phyloP scores from a whole-genome alignment of 2,888 invertebrate species.

The Microplitis deprimator region DNA sequence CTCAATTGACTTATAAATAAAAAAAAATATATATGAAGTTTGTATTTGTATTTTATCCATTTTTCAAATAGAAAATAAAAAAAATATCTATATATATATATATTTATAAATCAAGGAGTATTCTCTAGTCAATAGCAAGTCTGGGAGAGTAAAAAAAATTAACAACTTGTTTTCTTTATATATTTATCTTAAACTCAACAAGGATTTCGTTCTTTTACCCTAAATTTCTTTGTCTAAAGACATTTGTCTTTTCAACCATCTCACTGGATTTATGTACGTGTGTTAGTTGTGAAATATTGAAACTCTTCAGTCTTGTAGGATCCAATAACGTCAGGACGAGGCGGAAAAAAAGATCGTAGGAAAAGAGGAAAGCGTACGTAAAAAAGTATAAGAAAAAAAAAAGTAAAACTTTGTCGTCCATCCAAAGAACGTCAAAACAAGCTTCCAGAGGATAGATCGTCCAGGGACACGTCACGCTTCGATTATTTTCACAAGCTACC shows the following conservation, averaged over 20 bases:
- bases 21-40: too few relatives aligned
- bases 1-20: too few relatives aligned
- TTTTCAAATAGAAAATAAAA: neutral
- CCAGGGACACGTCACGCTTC: conserved; percentile 24
- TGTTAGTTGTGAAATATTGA: conserved; percentile 26
- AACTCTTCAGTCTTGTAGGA: neutral
- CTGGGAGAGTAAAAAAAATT: neutral
- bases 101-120: neutral
- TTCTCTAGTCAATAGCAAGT: neutral
- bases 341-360: neutral
- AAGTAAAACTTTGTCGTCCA: conserved; percentile 10
- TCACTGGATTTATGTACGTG: conserved; percentile 11
- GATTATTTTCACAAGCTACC: conserved; percentile 25
- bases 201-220: neutral
- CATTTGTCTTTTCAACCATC: conserved; percentile 10
- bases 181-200: conserved; percentile 1
- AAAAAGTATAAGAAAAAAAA: neutral
- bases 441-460: conserved; percentile 23
- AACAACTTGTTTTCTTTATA: neutral
- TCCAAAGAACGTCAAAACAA: conserved; percentile 23
- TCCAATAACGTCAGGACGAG: conserved; percentile 16
- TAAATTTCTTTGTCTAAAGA: conserved; percentile 13
- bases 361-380: neutral
- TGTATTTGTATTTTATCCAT: too few relatives aligned
- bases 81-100: neutral